phyloP scores from a whole-genome alignment of 2,797 vertebrate species.

The Pygocentrus nattereri region DNA sequence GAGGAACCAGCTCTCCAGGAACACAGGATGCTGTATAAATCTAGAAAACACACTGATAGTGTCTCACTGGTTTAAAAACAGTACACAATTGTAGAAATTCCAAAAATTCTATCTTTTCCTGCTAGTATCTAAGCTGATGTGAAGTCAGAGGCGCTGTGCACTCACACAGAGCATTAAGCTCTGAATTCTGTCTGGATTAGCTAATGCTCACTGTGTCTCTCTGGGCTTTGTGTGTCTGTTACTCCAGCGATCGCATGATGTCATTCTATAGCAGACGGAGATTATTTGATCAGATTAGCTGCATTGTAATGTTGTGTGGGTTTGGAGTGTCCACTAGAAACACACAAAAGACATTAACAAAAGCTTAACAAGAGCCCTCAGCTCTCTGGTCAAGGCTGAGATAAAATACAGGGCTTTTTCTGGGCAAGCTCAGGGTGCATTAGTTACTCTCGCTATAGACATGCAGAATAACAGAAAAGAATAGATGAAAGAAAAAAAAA shows the following conservation, averaged over 20 bases:
- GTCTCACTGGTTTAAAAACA: no score
- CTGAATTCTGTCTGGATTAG: conserved; percentile 5
- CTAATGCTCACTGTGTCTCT: background rate
- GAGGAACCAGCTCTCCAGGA: no score
- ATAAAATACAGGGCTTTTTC: background rate
- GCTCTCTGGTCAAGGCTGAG: background rate
- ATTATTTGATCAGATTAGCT: conserved; percentile 14
- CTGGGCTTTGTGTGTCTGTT: conserved; percentile 17
- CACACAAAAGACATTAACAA: background rate
- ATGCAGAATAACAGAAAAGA: no score
- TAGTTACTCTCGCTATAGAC: background rate
- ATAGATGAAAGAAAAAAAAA: no score
- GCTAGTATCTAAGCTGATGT: background rate
- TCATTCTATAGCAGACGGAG: conserved; percentile 15
- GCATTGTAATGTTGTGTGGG: background rate
- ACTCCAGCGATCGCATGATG: conserved; percentile 7
- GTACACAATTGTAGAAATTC: no score
- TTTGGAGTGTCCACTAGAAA: conserved; percentile 17
- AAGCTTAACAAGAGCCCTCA: background rate
- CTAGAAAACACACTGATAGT: no score
- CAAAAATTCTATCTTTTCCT: no score
- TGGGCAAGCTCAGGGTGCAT: background rate
- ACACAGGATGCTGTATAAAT: no score
- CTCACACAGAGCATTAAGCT: conserved; percentile 2
- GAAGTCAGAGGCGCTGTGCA: background rate